These are phyloP conservation scores for Catotricha subobsoleta DNA, from an alignment of 2,888 invertebrate genomes.

Conservation along the genomic window DNA sequence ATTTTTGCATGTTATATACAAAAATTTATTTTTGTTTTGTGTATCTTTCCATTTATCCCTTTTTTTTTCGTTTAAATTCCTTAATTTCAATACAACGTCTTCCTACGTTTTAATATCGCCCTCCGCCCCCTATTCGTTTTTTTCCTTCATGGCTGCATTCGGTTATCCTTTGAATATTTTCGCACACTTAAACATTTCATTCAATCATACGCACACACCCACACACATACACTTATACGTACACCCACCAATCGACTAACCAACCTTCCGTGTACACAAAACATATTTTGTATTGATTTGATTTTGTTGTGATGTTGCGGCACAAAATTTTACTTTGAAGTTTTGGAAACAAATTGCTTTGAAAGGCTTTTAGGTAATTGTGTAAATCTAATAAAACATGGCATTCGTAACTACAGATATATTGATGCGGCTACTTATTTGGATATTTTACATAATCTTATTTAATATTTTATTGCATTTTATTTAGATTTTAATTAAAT, in stretches of 20 bases:
- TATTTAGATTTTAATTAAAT: background rate
- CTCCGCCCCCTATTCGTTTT: background rate
- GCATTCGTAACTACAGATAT: conserved; percentile 26
- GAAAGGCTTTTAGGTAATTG: conserved; percentile 27
- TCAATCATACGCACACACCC: too few species aligned
- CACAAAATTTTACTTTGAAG: too few species aligned
- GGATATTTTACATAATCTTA: conserved; percentile 4
- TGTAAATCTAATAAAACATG: conserved; percentile 22
- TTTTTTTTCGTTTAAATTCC: conserved; percentile 4
- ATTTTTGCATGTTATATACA: background rate
- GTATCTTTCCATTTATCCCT: conserved; percentile 6
- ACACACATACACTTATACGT: too few species aligned
- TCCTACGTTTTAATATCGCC: conserved; percentile 1
- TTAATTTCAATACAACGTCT: conserved; percentile 8
- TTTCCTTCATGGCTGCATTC: too few species aligned
- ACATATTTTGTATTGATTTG: too few species aligned
- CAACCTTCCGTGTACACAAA: too few species aligned
- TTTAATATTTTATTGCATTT: conserved; percentile 5
- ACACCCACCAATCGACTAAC: too few species aligned
- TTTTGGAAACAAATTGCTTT: conserved; percentile 26
- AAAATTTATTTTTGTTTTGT: conserved; percentile 9
- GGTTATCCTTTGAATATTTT: too few species aligned
- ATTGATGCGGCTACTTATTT: conserved; percentile 17
- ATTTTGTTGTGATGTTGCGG: too few species aligned
- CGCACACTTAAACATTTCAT: too few species aligned